phyloP scores from a whole-genome alignment of 2,113 vertebrate species.

The Amphiprion ocellaris region DNA sequence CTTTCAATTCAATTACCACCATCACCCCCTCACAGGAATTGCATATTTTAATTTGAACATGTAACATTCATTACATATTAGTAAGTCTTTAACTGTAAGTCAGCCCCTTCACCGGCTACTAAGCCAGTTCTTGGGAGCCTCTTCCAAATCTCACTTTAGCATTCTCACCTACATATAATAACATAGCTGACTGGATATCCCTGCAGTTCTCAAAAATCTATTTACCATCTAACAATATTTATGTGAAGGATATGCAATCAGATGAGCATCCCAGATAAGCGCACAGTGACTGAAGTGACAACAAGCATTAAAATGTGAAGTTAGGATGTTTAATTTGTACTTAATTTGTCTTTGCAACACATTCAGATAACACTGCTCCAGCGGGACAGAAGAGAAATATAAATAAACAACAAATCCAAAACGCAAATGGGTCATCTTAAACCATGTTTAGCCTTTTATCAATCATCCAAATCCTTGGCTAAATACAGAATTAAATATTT shows the following conservation, averaged over 20 bases:
- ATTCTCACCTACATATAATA: conserved; percentile 7
- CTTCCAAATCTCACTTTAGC: conserved; percentile 2
- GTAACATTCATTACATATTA: too few relatives aligned
- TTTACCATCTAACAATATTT: conserved; percentile 8
- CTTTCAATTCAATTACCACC: conserved; percentile 35
- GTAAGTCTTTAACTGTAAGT: background rate
- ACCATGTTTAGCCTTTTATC: conserved; percentile 1
- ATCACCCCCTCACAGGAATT: background rate
- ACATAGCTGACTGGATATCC: conserved; percentile 24
- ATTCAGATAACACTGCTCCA: conserved; percentile 20
- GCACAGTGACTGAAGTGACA: conserved; percentile 2
- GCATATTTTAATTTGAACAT: background rate
- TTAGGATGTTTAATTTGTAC: conserved; percentile 18
- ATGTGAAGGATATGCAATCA: conserved; percentile 18
- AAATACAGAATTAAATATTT: background rate
- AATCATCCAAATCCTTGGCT: conserved; percentile 2
- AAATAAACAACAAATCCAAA: background rate
- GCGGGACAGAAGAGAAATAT: background rate
- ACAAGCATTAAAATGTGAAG: conserved; percentile 13
- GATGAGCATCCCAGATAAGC: background rate
- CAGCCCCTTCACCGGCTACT: background rate
- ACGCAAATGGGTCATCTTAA: background rate
- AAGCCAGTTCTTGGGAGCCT: conserved; percentile 1
- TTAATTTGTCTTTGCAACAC: background rate
- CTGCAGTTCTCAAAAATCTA: background rate